Percentiles rank a stretch among this genome's conserved stretches.
phyloP scores from a whole-genome alignment of 2,888 invertebrate genomes.

The Eristalinus sepulchralis region DNA sequence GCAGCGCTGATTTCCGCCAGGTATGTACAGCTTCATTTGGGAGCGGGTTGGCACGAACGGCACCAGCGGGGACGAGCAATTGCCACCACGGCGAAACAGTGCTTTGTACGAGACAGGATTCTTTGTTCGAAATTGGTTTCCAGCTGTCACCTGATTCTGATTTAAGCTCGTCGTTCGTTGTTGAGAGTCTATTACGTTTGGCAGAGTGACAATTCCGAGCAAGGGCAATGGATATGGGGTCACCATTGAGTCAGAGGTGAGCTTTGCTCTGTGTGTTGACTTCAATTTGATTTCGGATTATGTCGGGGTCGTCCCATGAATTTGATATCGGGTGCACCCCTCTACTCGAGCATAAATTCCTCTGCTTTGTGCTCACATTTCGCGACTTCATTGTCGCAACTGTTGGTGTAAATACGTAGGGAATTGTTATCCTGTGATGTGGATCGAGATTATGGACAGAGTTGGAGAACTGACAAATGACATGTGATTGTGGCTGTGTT shows the following conservation, averaged over 20 bases:
- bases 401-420: neutral
- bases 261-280: neutral
- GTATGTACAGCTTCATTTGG: neutral
- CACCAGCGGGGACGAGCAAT: neutral
- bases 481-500: neutral
- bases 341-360: neutral
- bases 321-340: neutral
- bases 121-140: conserved; percentile 45
- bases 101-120: conserved; percentile 10
- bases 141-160: conserved; percentile 48
- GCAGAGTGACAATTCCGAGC: conserved; percentile 25
- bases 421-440: neutral
- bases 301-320: neutral
- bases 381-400: neutral
- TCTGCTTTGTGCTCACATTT: neutral
- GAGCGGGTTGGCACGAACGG: neutral
- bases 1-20: neutral
- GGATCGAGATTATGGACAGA: neutral
- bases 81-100: neutral
- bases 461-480: neutral
- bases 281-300: neutral
- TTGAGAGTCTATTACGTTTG: conserved; percentile 41
- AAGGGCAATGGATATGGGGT: neutral
- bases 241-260: neutral
- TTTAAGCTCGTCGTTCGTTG: conserved; percentile 40